These are phyloP conservation scores for Aphaenogaster ashmeadi DNA, from an alignment of 1,140 invertebrate species.

Conservation along the genomic window DNA sequence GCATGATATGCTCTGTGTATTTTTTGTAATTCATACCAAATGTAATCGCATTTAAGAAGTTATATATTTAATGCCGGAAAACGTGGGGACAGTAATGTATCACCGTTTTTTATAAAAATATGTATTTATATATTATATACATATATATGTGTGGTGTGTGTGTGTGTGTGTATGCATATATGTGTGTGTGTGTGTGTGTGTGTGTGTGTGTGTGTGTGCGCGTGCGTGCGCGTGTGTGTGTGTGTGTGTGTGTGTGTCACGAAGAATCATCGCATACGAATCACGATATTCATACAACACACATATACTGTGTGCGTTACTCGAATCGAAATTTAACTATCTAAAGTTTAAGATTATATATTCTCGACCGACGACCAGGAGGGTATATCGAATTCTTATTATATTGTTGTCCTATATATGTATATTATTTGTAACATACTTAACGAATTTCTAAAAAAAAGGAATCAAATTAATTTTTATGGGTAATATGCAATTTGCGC, in stretches of 20 bases:
- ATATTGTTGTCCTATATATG: conserved; percentile 64
- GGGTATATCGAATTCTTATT: conserved; percentile 41
- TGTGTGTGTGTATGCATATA: background rate
- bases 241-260: conserved; percentile 36
- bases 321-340: conserved; percentile 53
- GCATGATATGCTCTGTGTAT: conserved; percentile 75
- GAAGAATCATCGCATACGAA: conserved; percentile 36
- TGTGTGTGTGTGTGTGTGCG: background rate
- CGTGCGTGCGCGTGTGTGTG: background rate
- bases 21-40: conserved; percentile 76
- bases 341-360: conserved; percentile 49
- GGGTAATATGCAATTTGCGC: conserved; percentile 53
- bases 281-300: conserved; percentile 44
- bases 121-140: conserved; percentile 53
- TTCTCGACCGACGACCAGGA: background rate
- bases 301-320: conserved; percentile 42
- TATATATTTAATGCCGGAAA: conserved; percentile 67
- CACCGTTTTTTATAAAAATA: conserved; percentile 59
- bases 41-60: conserved; percentile 75
- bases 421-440: conserved; percentile 56
- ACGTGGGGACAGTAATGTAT: conserved; percentile 34
- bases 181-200: background rate
- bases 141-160: background rate
- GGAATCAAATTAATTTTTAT: conserved; percentile 46
- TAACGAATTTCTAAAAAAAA: conserved; percentile 38